These are phyloP conservation scores for Danio rerio DNA, from an alignment of 2,113 vertebrate genomes.

Conservation along the genomic window GRCz12tu NC_133187.1:24610001-24610500, in stretches of 20 bases:
- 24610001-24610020: conserved; percentile 32
- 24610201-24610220: conserved; percentile 42
- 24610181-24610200: conserved; percentile 40
- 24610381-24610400: neutral
- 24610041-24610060: conserved; percentile 28
- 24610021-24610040: conserved; percentile 19
- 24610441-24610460: too few species aligned
- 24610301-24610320: conserved; percentile 38
- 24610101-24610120: conserved; percentile 71
- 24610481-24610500: too few species aligned
- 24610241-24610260: conserved; percentile 31
- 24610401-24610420: conserved; percentile 15
- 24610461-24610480: too few species aligned
- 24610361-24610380: conserved; percentile 14
- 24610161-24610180: conserved; percentile 61
- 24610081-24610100: conserved; percentile 59
- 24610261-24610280: conserved; percentile 30
- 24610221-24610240: conserved; percentile 57
- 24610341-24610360: conserved; percentile 44
- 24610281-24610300: conserved; percentile 38
- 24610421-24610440: neutral
- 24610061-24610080: conserved; percentile 1
- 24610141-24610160: conserved; percentile 70
- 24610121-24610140: conserved; percentile 63
- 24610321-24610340: conserved; percentile 46